Evolutionary conservation across 1,140 invertebrate genomes (phyloP), one percentile per base, ranked within the genome.

Genomic region (Lerema accius): DNA sequence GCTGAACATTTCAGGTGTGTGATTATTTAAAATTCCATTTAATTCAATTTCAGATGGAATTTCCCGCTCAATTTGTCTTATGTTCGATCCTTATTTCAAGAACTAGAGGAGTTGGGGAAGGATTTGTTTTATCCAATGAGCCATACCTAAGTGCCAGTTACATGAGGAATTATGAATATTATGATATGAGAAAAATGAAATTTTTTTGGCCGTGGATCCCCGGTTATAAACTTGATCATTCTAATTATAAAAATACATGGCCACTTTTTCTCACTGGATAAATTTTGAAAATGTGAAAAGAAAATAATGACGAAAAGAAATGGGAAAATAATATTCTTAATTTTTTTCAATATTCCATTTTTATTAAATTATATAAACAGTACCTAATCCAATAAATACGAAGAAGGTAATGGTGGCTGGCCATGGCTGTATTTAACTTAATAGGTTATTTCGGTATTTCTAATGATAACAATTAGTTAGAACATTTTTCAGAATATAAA

Each of bases 131-230:
- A 14, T 26, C 4, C 35, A 53, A 9, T 13, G 7, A 14, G 28
- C 16, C 9, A 1, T 1, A 10, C 14, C 23, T 14, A 16, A 3
- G 14, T 35, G 15, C 4, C 17, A 17, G 5, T 28, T 55, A 55
- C 37, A 26, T 42, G 19, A 6, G 37, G 37, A 23, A 5, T n/a
- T 26, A 42, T 3, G 19, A 55, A 5, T n/a, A n/a, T n/a, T 55
- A 55, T 39, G 11, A 5, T 42, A 23, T 3, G 7, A 26, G 6
- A 11, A 55, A 23, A n/a, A 26, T 45, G 4, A 69, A 64, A 56
- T 58, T 65, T 46, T 69, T 74, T 43, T 86, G 83, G 83, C 82
- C 82, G 0, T 84, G 76, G 71, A 5, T 68, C 35, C 71, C 83
- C 7, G 83, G 71, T 0, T 81, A 82, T 39, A 51, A 59, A 17